Evolutionary conservation across 2,888 invertebrate genomes (phyloP).

Genomic region (Agonopterix alstromeriana): DNA sequence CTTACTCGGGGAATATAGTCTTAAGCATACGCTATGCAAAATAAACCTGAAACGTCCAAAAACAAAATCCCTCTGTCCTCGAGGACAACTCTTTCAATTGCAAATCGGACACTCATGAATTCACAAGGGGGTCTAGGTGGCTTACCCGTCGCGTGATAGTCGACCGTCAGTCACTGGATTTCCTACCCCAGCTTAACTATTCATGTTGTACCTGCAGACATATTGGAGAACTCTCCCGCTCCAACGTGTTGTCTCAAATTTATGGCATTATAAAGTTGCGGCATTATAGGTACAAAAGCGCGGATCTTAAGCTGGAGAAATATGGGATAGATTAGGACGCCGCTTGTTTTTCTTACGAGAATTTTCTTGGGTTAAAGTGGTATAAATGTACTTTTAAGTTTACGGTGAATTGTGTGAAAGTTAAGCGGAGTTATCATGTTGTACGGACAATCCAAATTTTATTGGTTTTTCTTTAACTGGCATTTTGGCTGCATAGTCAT

Average conservation of each 20-base stretch:
- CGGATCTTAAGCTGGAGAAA: neutral
- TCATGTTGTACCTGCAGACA: slow-evolving; percentile 16
- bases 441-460: too few species aligned
- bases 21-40: neutral
- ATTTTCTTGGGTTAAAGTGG: too few species aligned
- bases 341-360: too few species aligned
- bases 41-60: neutral
- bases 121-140: slow-evolving; percentile 9
- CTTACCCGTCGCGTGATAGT: slow-evolving; percentile 10
- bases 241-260: slow-evolving; percentile 8
- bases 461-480: too few species aligned
- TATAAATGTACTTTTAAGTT: too few species aligned
- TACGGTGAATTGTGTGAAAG: too few species aligned
- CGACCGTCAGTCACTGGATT: slow-evolving; percentile 18
- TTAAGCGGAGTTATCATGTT: too few species aligned
- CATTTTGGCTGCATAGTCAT: too few species aligned
- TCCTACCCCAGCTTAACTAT: slow-evolving; percentile 19
- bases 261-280: slow-evolving; percentile 3
- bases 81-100: slow-evolving; percentile 21
- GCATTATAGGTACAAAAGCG: neutral
- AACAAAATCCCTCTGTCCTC: slow-evolving; percentile 7
- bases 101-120: slow-evolving; percentile 22
- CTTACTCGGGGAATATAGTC: too few species aligned
- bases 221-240: slow-evolving; percentile 15
- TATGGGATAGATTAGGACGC: neutral